These are phyloP conservation scores for Clostera curtula DNA, from an alignment of 2,888 invertebrate species.

Conservation along the genomic window DNA sequence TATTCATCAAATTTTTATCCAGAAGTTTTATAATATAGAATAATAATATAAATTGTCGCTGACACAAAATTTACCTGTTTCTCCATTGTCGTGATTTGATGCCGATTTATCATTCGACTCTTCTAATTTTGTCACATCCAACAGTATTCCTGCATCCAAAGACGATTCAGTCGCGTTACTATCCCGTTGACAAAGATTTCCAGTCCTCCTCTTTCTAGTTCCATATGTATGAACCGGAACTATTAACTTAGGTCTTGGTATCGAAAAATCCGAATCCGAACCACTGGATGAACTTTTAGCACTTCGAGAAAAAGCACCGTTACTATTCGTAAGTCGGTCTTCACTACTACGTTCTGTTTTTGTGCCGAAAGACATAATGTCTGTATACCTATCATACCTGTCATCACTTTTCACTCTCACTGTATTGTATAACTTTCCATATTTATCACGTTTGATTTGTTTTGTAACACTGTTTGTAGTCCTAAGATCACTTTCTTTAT, in stretches of 20 bases:
- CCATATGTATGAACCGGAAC: constrained; percentile 93
- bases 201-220: constrained; percentile 84
- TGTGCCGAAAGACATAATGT: constrained; percentile 50
- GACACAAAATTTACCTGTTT: constrained; percentile 34
- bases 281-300: constrained; percentile 71
- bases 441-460: constrained; percentile 65
- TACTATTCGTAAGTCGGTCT: constrained; percentile 44
- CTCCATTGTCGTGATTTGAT: constrained; percentile 35
- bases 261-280: constrained; percentile 82
- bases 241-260: constrained; percentile 89
- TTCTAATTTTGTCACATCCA: constrained; percentile 58
- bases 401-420: constrained; percentile 71
- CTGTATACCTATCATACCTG: constrained; percentile 64
- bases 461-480: constrained; percentile 58
- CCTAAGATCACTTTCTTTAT: constrained; percentile 67
- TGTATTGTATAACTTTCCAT: constrained; percentile 64
- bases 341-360: constrained; percentile 50
- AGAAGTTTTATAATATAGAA: constrained; percentile 36
- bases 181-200: constrained; percentile 77
- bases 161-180: constrained; percentile 62
- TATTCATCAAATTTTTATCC: constrained; percentile 3
- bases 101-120: constrained; percentile 36
- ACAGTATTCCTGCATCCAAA: constrained; percentile 56
- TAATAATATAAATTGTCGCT: too few species aligned
- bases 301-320: constrained; percentile 50